phyloP scores from a whole-genome alignment of 2,113 vertebrate species.

The Papio anubis region DNA sequence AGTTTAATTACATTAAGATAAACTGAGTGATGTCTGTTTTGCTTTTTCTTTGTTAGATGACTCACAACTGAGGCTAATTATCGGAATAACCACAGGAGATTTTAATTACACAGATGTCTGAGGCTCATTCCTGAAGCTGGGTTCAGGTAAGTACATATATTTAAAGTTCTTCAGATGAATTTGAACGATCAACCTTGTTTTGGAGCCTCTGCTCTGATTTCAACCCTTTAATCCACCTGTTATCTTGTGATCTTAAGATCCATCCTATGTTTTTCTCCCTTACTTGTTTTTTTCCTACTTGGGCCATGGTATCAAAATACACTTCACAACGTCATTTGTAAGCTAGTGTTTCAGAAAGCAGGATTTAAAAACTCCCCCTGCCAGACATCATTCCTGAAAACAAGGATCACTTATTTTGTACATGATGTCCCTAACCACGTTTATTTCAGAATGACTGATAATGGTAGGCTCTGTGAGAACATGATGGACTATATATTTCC shows the following conservation, averaged over 20 bases:
- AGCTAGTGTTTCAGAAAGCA: conserved; percentile 22
- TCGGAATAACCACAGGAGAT: background rate
- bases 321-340: conserved; percentile 18
- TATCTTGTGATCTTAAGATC: background rate
- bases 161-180: background rate
- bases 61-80: background rate
- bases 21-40: background rate
- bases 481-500: conserved; percentile 42
- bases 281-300: background rate
- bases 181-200: background rate
- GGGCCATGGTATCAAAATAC: background rate
- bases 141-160: background rate
- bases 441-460: conserved; percentile 39
- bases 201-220: background rate
- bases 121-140: background rate
- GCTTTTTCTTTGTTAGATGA: background rate
- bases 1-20: background rate
- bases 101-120: background rate
- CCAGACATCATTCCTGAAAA: conserved; percentile 42
- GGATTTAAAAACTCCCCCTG: background rate
- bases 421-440: conserved; percentile 18
- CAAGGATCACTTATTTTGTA: conserved; percentile 31
- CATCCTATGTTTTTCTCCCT: background rate
- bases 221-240: background rate
- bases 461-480: conserved; percentile 50